A percentile compares a stretch with the other conserved stretches of the same genome.
Evolutionary conservation across 2,113 vertebrate species (phyloP).

Genomic region (Hyla sarda): DNA sequence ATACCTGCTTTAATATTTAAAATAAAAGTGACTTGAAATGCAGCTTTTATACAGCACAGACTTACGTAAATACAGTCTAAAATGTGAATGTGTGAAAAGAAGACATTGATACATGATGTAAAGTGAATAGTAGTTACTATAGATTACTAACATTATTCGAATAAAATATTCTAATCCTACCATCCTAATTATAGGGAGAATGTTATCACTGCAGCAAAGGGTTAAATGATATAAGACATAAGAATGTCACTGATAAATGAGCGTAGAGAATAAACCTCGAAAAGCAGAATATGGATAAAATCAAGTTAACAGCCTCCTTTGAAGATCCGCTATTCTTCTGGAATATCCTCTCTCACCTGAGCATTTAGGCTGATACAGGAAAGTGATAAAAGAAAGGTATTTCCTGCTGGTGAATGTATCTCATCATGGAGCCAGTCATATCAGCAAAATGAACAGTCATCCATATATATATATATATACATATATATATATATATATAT

Average conservation of each 20-base stretch:
- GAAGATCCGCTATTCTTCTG: constrained; percentile 28
- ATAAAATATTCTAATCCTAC: not conserved
- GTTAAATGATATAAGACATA: not conserved
- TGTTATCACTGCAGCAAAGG: not conserved
- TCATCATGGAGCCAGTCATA: constrained; percentile 59
- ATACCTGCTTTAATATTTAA: no score
- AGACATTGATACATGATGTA: no score
- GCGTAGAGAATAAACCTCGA: not conserved
- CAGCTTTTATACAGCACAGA: no score
- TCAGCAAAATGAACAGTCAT: not conserved
- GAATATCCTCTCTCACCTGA: constrained; percentile 35
- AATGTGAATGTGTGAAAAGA: no score
- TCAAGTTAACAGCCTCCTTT: constrained; percentile 26
- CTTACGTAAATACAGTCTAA: no score
- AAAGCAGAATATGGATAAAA: constrained; percentile 1
- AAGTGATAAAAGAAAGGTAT: constrained; percentile 60
- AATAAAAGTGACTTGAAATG: no score
- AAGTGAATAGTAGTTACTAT: no score
- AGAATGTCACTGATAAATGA: not conserved
- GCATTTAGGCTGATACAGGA: constrained; percentile 28
- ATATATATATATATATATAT: not conserved
- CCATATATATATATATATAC: not conserved
- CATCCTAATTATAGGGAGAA: not conserved
- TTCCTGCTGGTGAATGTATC: constrained; percentile 63
- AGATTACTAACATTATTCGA: not conserved